Percentiles rank a stretch among this genome's conserved stretches.
Conservation (phyloP, 2,797 vertebrate genomes). For the Anabacerthia variegaticeps region DNA sequence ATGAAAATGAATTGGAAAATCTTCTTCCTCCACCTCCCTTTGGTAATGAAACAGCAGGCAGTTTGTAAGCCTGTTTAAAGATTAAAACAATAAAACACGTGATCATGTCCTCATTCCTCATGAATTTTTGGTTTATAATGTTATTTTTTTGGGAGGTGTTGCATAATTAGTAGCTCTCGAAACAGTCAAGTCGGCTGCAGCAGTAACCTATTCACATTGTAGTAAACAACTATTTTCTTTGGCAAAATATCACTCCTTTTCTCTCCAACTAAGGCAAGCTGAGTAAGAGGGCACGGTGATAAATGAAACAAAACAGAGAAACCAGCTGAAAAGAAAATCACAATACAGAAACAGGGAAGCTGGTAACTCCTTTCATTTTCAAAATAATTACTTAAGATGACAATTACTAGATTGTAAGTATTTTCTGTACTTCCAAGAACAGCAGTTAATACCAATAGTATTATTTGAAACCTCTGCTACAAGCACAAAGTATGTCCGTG, state of each 20-base stretch:
- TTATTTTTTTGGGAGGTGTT: background rate
- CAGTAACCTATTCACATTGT: background rate
- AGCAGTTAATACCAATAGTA: background rate
- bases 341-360: background rate
- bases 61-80: background rate
- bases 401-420: background rate
- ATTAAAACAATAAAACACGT: background rate
- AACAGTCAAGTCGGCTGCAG: background rate
- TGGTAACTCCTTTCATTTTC: background rate
- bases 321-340: background rate
- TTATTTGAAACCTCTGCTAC: background rate
- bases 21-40: background rate
- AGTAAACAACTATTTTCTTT: background rate
- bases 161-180: background rate
- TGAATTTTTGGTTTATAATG: background rate
- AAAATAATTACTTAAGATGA: background rate
- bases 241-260: background rate
- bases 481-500: background rate
- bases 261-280: background rate
- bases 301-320: background rate
- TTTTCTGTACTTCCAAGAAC: background rate
- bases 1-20: background rate
- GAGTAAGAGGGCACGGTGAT: background rate
- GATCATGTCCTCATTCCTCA: background rate
- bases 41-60: background rate